Base-by-base conservation (phyloP, 2,888 invertebrate species). In the Amphipyra berbera region DNA sequence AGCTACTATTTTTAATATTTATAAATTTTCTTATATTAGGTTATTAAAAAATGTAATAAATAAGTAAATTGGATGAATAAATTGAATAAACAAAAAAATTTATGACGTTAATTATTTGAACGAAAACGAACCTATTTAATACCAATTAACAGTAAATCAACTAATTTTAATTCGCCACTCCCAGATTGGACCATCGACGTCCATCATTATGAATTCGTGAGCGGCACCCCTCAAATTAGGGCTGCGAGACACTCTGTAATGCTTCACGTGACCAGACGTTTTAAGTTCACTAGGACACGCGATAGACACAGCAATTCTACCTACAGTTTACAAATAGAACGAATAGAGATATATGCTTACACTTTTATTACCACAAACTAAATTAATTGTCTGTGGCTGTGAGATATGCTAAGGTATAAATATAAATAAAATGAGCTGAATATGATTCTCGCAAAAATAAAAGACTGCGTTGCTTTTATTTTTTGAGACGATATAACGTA, bases 141-240 rank as follows among this genome's bases (percentile, higher is more conserved):
- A 38, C 46, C 64, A 62, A 74, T 74, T 71, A 73, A 73, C 70
- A 73, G 58, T 58, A 73, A 58, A 73, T 73, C 63, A 71, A 73
- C 68, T 55, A 65, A 66, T 72, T 75, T 69, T 62, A 74, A 71
- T 74, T 65, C 54, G 60, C 63, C 78, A 49, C 76, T 72, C 78
- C 74, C 67, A 58, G 60, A 67, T 71, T 76, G 61, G 59, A 63
- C 69, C 65, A 78, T 77, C 70, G 76, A 69, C 76, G 83, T 87
- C 84, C 81, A 84, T 89, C 86, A 89, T 89, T 89, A 79, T 76
- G 82, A 84, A 84, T 88, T 90, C 88, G 89, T 90, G 90, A 88
- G 89, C 83, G 87, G 81, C 81, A 80, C 83, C 85, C 86, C 88
- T 90, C 86, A 83, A 89, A 88, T 87, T 66, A 73, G 71, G 55